These are phyloP conservation scores for Takifugu ocellatus DNA, from an alignment of 2,797 vertebrate genomes.

Conservation along the genomic window DNA sequence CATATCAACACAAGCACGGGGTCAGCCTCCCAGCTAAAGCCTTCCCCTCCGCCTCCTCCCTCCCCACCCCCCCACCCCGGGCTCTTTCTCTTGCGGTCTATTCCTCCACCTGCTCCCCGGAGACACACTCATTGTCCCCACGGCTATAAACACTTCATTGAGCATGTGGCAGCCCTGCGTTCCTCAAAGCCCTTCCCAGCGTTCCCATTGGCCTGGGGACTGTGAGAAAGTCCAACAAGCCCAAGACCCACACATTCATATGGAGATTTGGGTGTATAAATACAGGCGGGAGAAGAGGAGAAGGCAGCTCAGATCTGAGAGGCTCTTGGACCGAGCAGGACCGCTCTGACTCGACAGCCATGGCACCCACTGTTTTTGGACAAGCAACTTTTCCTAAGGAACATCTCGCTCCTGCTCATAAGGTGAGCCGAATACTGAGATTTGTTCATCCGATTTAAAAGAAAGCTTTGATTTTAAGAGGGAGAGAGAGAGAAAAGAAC, in stretches of 20 bases:
- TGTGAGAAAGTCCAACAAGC: constrained; percentile 90
- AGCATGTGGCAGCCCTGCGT: constrained; percentile 76
- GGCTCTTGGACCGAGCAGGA: constrained; percentile 53
- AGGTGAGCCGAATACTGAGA: constrained; percentile 63
- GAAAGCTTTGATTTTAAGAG: background rate
- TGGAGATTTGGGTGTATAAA: constrained; percentile 83
- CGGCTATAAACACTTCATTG: constrained; percentile 77
- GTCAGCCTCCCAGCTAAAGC: constrained; percentile 51
- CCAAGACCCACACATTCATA: constrained; percentile 87
- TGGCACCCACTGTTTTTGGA: constrained; percentile 76
- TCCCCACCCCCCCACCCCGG: constrained; percentile 23
- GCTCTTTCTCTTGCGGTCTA: constrained; percentile 61
- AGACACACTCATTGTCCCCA: constrained; percentile 72
- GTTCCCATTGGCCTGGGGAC: constrained; percentile 83
- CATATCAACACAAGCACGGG: constrained; percentile 71
- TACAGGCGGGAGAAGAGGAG: constrained; percentile 60
- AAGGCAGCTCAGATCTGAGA: constrained; percentile 56
- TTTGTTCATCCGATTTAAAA: background rate
- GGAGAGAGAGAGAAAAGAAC: background rate
- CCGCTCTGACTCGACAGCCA: constrained; percentile 48
- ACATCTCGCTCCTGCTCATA: constrained; percentile 66
- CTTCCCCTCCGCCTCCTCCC: background rate
- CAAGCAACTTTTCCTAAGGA: constrained; percentile 64
- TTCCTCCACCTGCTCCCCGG: constrained; percentile 79
- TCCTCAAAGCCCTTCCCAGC: constrained; percentile 72